Evolutionary conservation across 2,113 vertebrate genomes (phyloP).

Genomic region (Romanogobio albipinnatus): DNA sequence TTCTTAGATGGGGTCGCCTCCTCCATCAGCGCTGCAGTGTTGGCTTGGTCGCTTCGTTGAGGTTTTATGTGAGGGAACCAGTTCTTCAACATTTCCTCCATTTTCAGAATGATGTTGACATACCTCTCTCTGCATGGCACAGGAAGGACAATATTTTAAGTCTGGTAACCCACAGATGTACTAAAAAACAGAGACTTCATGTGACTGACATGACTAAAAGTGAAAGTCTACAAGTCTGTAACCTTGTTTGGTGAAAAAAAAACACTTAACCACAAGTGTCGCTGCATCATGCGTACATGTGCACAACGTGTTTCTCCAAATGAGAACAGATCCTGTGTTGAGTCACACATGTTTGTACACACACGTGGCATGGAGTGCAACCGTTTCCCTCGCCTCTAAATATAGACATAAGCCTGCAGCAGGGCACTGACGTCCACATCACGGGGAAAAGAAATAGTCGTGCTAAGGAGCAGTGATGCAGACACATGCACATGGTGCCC

Average conservation of each 20-base stretch:
- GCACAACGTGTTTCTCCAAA: neutral
- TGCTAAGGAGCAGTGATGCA: conserved; percentile 56
- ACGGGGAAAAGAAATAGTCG: conserved; percentile 62
- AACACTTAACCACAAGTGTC: conserved; percentile 20
- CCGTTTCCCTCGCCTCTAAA: conserved; percentile 66
- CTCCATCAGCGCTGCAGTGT: conserved; percentile 57
- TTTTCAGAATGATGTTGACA: conserved; percentile 78
- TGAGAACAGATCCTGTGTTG: conserved; percentile 30
- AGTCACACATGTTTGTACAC: conserved; percentile 70
- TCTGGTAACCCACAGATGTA: conserved; percentile 24
- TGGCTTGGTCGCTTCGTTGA: conserved; percentile 59
- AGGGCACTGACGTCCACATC: conserved; percentile 55
- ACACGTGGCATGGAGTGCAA: conserved; percentile 68
- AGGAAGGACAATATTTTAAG: conserved; percentile 19
- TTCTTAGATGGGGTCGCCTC: conserved; percentile 70
- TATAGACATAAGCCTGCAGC: conserved; percentile 68
- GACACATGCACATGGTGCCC: conserved; percentile 49
- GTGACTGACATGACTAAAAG: conserved; percentile 19
- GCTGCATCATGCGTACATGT: conserved; percentile 9
- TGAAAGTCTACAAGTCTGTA: conserved; percentile 6
- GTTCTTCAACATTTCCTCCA: conserved; percentile 82
- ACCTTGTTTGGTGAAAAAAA: conserved; percentile 29
- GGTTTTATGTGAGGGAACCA: conserved; percentile 80
- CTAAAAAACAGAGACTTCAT: neutral
- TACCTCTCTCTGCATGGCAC: conserved; percentile 73